Conservation (phyloP, 92 coral and sea anemone species). For the Epizoanthus fatuus region DNA sequence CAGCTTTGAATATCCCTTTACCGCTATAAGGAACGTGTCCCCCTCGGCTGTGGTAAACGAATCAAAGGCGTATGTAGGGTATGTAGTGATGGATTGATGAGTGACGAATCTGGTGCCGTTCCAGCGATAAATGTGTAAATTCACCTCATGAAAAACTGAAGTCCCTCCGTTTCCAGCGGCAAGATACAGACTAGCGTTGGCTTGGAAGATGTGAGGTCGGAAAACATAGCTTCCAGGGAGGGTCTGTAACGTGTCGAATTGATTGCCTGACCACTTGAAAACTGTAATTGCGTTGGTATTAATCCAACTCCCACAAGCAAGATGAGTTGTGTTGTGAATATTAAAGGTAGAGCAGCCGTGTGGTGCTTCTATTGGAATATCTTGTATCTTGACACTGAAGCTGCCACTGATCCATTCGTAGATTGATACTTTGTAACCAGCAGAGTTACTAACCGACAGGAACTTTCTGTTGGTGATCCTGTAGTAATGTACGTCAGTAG, state of each 20-base stretch:
- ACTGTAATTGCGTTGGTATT: background rate
- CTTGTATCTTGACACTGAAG: background rate
- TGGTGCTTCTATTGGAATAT: background rate
- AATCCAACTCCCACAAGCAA: background rate
- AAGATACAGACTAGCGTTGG: background rate
- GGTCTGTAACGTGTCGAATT: background rate
- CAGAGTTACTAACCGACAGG: background rate
- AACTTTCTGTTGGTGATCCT: background rate
- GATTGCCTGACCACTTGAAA: background rate
- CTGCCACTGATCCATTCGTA: background rate
- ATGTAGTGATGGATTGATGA: background rate
- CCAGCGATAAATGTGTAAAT: too few species aligned
- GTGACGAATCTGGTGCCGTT: background rate
- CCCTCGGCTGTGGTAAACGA: background rate
- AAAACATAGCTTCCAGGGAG: background rate
- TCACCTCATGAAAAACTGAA: background rate
- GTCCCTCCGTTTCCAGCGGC: background rate
- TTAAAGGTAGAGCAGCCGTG: background rate
- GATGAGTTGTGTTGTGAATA: background rate
- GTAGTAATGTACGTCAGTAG: background rate
- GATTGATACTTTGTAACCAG: background rate
- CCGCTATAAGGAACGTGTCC: background rate
- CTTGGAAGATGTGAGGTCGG: background rate
- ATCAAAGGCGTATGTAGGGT: background rate
- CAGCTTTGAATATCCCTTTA: background rate